Conservation (phyloP, 2,888 invertebrate species). For the Galerucella nymphaeae region DNA sequence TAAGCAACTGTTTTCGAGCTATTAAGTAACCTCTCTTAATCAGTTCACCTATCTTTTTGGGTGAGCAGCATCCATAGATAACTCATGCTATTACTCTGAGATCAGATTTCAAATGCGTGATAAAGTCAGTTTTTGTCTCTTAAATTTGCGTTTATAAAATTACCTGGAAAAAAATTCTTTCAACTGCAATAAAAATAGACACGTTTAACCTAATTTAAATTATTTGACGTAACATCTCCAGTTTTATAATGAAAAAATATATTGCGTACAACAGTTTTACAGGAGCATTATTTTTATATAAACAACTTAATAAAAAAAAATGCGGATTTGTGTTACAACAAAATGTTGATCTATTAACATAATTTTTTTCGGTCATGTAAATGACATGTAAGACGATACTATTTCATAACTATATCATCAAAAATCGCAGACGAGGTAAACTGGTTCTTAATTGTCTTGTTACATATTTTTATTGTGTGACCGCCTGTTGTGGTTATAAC, state of each 20-base stretch:
- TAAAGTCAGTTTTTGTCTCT: too few relatives aligned
- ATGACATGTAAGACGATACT: slow-evolving; percentile 19
- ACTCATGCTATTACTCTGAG: too few relatives aligned
- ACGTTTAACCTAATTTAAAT: not conserved
- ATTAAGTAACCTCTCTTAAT: too few relatives aligned
- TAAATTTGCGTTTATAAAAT: too few relatives aligned
- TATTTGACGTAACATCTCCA: not conserved
- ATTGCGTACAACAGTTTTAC: not conserved
- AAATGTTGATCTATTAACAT: slow-evolving; percentile 21
- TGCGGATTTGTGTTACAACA: not conserved
- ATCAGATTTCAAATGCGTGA: too few relatives aligned
- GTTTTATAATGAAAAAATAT: not conserved
- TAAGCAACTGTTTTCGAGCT: too few relatives aligned
- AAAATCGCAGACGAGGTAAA: slow-evolving; percentile 37
- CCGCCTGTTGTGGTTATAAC: slow-evolving; percentile 31
- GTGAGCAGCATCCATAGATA: too few relatives aligned
- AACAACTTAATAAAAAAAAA: slow-evolving; percentile 13
- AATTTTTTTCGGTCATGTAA: slow-evolving; percentile 19
- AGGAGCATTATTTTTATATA: not conserved
- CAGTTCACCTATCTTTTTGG: too few relatives aligned
- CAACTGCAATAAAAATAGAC: too few relatives aligned
- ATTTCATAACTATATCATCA: slow-evolving; percentile 12
- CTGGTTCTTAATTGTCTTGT: slow-evolving; percentile 37
- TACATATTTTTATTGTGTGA: slow-evolving; percentile 34
- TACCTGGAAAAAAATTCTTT: too few relatives aligned